A percentile compares a stretch with the other conserved stretches of the same genome.
Conservation (phyloP, 2,888 invertebrate species). For the Ernsta delagoae region DNA sequence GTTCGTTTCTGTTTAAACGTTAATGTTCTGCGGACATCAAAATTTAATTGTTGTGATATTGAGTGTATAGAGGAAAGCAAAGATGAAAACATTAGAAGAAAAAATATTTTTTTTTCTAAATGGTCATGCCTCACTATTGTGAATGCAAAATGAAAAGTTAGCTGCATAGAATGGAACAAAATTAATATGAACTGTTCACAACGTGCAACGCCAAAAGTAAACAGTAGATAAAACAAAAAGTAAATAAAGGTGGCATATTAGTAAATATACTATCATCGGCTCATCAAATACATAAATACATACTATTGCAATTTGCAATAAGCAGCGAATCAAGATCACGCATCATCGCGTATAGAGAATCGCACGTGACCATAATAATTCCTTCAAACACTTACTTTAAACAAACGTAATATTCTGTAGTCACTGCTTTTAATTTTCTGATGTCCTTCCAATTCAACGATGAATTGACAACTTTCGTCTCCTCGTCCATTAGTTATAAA, state of each 20-base stretch:
- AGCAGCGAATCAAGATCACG: background rate
- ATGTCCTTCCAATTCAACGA: no score
- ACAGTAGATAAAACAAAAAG: background rate
- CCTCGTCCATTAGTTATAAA: background rate
- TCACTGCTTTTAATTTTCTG: no score
- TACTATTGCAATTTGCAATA: background rate
- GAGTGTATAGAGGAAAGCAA: background rate
- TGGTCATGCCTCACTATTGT: no score
- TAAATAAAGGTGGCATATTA: no score
- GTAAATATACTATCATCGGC: no score
- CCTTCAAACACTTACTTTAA: no score
- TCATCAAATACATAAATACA: background rate
- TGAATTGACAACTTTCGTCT: no score
- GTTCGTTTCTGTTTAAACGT: conserved; percentile 1
- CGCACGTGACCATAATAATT: background rate
- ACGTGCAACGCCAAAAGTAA: background rate
- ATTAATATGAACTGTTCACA: background rate
- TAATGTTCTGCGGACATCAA: background rate
- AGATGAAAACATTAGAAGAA: no score
- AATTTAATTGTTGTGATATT: background rate
- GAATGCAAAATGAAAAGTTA: no score
- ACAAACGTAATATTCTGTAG: no score
- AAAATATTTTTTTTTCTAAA: no score
- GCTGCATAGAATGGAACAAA: no score
- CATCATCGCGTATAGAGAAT: background rate